Evolutionary conservation across 2,113 vertebrate species (phyloP).

Genomic region (Synodontis membranacea): DNA sequence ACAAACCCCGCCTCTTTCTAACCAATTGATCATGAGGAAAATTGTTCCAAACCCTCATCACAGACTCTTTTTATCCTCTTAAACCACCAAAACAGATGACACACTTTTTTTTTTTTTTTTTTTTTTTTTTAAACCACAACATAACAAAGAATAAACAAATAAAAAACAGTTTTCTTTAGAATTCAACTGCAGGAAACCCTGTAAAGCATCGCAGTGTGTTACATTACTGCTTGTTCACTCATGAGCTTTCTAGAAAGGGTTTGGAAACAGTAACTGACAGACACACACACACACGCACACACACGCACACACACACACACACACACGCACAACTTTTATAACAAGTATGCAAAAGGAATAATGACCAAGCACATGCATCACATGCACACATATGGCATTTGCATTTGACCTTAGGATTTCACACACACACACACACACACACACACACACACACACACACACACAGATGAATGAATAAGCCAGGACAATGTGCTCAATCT

Average conservation of each 20-base stretch:
- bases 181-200: neutral
- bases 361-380: too few relatives aligned
- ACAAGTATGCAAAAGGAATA: too few relatives aligned
- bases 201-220: neutral
- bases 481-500: neutral
- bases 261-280: neutral
- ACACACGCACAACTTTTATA: neutral
- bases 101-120: neutral
- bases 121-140: neutral
- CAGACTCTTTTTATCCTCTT: neutral
- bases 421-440: neutral
- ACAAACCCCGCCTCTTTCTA: neutral
- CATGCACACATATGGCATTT: too few relatives aligned
- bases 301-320: neutral
- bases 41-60: neutral
- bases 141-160: neutral
- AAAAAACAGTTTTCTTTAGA: neutral
- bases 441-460: neutral
- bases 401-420: too few relatives aligned
- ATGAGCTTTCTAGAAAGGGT: neutral
- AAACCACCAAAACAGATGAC: neutral
- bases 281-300: constrained; percentile 2
- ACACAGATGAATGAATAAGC: neutral
- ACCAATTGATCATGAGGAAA: neutral
- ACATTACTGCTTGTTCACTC: neutral